Percentiles rank a stretch among this genome's conserved stretches.
Conservation (phyloP, 2,888 invertebrate genomes). For the Uropetala carovei region DNA sequence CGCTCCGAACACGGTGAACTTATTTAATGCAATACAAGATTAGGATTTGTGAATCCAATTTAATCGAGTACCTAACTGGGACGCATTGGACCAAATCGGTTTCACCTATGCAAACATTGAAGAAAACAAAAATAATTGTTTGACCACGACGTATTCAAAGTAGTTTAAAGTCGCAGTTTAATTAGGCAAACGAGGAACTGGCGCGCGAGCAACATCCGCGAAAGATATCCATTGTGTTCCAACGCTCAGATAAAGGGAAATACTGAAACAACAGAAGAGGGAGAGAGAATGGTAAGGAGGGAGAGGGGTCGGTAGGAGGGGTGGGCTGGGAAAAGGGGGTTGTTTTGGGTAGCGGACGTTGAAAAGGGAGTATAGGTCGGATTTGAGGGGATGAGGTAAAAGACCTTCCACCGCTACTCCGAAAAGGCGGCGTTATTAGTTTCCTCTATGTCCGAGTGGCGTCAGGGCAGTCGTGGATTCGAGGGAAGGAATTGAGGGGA, state of each 20-base stretch:
- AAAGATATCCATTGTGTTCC: neutral
- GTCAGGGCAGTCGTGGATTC: conserved; percentile 45
- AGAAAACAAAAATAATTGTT: no score
- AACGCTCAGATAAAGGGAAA: neutral
- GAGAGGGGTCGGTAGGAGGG: neutral
- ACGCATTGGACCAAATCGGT: no score
- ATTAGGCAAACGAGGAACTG: neutral
- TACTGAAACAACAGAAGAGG: neutral
- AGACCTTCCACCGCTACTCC: neutral
- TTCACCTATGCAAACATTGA: no score
- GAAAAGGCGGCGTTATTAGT: conserved; percentile 58
- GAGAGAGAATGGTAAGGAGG: neutral
- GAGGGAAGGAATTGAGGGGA: conserved; percentile 43
- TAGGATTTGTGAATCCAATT: no score
- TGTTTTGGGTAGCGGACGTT: neutral
- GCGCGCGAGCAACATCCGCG: neutral
- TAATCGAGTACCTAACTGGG: no score
- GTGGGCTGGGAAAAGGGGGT: neutral
- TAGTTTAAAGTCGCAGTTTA: neutral
- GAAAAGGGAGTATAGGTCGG: neutral
- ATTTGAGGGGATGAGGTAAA: neutral
- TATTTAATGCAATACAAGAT: no score
- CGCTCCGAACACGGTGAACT: no score
- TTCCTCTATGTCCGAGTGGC: conserved; percentile 60
- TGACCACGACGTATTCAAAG: no score